Evolutionary conservation across 2,888 invertebrate genomes (phyloP), one percentile per base, ranked within the genome.

Genomic region (Lymantria dispar): DNA sequence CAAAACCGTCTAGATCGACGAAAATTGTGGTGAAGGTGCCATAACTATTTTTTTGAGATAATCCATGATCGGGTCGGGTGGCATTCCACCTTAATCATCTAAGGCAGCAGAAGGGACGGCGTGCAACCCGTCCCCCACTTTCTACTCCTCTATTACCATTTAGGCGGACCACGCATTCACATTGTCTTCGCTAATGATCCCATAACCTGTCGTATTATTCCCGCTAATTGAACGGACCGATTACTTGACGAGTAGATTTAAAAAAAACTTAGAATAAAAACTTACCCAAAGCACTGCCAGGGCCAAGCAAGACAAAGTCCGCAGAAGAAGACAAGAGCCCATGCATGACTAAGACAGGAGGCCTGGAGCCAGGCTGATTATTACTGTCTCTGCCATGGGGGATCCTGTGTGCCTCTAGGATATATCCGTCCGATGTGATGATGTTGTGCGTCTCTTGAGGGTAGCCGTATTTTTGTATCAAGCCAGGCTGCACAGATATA

Each of bases 321-420:
- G 81, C 81, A 12, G 83, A 82, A 0, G 83, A 83, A 10, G 79
- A 80, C 44, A 79, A 54, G 0, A 83, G 71, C 1, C 83, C 83
- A 31, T 83, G 83, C 79, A 83, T 75, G n/a, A 82, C 8, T 40
- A 81, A 65, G 7, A 67, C 78, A 0, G 62, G 58, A 7, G 72
- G 71, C 31, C 61, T 64, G 41, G 64, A 54, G 3, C 61, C 62
- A 3, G 68, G 68, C 14, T 50, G 47, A 47, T 70, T 74, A 58
- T 74, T 66, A 36, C 50, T 51, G 43, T 73, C 64, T 12, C 72
- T 68, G n/a, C 82, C 83, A 31, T 78, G 63, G 0, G 83, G 83
- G 44, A 84, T 83, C 33, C 84, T 72, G 58, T 84, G 83, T 14
- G 68, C 45, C 46, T 80, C 78, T 54, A 84, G 54, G 39, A 80